A percentile compares a stretch with the other conserved stretches of the same genome.
Conservation (phyloP, 2,888 invertebrate species). For the Petrophora chlorosata region DNA sequence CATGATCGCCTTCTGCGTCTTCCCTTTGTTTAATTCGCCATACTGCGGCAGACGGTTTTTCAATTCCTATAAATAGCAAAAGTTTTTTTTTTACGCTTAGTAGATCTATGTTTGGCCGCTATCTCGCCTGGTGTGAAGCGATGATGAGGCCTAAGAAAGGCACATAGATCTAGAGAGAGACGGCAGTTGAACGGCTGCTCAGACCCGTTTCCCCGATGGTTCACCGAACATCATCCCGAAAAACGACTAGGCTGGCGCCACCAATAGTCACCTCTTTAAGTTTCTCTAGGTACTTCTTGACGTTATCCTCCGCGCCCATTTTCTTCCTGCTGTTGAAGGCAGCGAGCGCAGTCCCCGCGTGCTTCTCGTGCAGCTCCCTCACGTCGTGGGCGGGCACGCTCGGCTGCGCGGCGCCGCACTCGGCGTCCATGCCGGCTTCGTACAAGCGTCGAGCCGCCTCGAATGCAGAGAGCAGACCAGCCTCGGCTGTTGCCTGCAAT, state of each 20-base stretch:
- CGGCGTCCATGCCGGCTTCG: background rate
- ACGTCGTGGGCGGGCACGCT: constrained; percentile 3
- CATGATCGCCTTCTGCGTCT: constrained; percentile 7
- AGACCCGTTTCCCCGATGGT: too few species aligned
- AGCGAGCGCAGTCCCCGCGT: background rate
- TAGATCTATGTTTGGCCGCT: too few species aligned
- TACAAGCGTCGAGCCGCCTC: constrained; percentile 2
- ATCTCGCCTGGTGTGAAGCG: too few species aligned
- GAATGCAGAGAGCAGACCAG: background rate
- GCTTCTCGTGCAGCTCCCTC: background rate
- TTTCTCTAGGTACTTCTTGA: background rate
- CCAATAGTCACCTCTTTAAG: constrained; percentile 7
- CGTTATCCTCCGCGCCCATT: constrained; percentile 5
- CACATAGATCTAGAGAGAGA: too few species aligned
- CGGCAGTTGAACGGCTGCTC: too few species aligned
- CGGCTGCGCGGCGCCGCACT: background rate
- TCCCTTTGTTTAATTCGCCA: constrained; percentile 12
- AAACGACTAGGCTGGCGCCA: too few species aligned
- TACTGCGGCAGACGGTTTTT: constrained; percentile 5
- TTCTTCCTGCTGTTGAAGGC: constrained; percentile 3
- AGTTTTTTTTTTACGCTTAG: too few species aligned
- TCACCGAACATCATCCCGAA: too few species aligned
- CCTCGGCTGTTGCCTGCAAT: constrained; percentile 10
- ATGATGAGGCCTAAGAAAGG: too few species aligned
- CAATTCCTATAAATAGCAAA: constrained; percentile 14